Percentiles rank a stretch among this genome's conserved stretches.
These are phyloP conservation scores for Pocillopora verrucosa DNA, from an alignment of 64 coral and sea anemone genomes.

Conservation along the genomic window DNA sequence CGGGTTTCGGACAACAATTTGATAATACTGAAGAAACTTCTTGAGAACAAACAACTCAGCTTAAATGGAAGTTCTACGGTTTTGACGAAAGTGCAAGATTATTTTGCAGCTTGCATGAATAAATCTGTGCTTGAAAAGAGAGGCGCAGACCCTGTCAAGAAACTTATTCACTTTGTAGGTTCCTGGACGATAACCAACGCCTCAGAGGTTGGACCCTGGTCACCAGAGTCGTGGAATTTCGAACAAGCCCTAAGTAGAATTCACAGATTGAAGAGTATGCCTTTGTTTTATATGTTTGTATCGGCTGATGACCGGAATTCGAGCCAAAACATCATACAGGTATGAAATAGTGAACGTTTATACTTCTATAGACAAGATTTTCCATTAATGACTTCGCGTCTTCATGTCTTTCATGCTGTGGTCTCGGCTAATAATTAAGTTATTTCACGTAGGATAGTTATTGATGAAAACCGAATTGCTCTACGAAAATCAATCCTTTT, in stretches of 20 bases:
- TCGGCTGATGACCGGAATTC: constrained; percentile 96
- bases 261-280: constrained; percentile 95
- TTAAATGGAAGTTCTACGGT: constrained; percentile 47
- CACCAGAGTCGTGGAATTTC: constrained; percentile 96
- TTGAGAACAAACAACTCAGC: constrained; percentile 45
- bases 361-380: too few relatives aligned
- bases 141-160: constrained; percentile 54
- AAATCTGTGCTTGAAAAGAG: constrained; percentile 50
- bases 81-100: constrained; percentile 82
- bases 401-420: too few relatives aligned
- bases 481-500: too few relatives aligned
- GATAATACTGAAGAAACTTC: constrained; percentile 70
- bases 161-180: constrained; percentile 77
- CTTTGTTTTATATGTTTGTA: constrained; percentile 99
- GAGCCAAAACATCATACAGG: constrained; percentile 91
- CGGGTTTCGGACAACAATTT: constrained; percentile 75
- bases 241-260: constrained; percentile 86
- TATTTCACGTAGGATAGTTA: too few relatives aligned
- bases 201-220: constrained; percentile 63
- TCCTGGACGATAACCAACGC: constrained; percentile 68
- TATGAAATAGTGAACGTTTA: background rate
- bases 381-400: too few relatives aligned
- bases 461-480: too few relatives aligned
- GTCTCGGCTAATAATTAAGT: too few relatives aligned
- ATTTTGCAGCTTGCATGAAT: constrained; percentile 82